Evolutionary conservation across 2,888 invertebrate species (phyloP).

Genomic region (Pseudococcus viburni): DNA sequence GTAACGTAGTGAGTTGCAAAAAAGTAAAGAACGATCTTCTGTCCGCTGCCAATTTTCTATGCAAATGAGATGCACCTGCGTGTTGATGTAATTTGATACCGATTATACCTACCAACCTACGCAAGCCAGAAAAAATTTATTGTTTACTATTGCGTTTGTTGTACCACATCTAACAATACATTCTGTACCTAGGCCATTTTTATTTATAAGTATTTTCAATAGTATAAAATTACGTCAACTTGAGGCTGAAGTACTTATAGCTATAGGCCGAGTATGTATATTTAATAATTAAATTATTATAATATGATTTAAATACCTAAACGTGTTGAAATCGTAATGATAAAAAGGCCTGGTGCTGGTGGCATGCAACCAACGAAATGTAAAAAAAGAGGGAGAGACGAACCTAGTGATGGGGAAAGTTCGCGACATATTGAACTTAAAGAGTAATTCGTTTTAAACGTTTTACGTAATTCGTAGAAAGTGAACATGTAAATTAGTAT

Average conservation of each 20-base stretch:
- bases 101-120: slow-evolving; percentile 27
- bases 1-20: slow-evolving; percentile 33
- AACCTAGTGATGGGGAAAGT: slow-evolving; percentile 49
- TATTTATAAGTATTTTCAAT: background rate
- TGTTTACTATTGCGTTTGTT: slow-evolving; percentile 1
- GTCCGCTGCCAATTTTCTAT: slow-evolving; percentile 32
- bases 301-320: slow-evolving; percentile 31
- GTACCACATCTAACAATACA: background rate
- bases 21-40: background rate
- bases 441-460: slow-evolving; percentile 56
- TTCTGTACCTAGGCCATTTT: too few species aligned
- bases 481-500: slow-evolving; percentile 64
- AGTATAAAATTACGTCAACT: background rate
- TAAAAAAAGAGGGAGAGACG: background rate
- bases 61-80: slow-evolving; percentile 54
- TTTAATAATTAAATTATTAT: slow-evolving; percentile 15
- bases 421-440: slow-evolving; percentile 64
- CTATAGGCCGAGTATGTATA: background rate
- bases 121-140: background rate
- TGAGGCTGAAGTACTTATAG: background rate
- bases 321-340: slow-evolving; percentile 17
- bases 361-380: background rate
- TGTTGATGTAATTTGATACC: slow-evolving; percentile 45
- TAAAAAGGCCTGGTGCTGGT: background rate
- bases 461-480: slow-evolving; percentile 64